phyloP scores from a whole-genome alignment of 2,113 vertebrate species.

The Tachuris rubrigastra region DNA sequence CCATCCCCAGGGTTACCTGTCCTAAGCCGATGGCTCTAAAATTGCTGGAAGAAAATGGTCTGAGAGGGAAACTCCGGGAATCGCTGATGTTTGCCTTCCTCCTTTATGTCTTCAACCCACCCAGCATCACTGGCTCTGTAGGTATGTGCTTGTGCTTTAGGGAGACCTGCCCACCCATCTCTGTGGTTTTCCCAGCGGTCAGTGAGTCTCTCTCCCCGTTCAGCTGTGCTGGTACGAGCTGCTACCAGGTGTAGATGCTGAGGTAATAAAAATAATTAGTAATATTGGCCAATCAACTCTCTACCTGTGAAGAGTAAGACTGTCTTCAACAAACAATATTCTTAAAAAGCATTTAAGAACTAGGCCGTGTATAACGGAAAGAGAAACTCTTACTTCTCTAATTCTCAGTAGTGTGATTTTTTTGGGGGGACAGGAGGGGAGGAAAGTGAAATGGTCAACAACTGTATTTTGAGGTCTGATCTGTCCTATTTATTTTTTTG shows the following conservation, averaged over 20 bases:
- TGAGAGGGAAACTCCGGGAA: not conserved
- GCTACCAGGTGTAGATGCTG: too few relatives aligned
- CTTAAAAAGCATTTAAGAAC: not conserved
- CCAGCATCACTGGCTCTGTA: not conserved
- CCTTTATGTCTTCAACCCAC: not conserved
- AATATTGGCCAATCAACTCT: not conserved
- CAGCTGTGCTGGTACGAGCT: too few relatives aligned
- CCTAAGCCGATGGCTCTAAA: not conserved
- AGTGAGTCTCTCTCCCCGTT: too few relatives aligned
- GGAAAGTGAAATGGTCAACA: not conserved
- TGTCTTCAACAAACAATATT: not conserved
- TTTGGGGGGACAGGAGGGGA: accelerated
- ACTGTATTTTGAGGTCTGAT: not conserved
- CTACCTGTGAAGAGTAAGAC: not conserved
- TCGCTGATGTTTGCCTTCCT: not conserved
- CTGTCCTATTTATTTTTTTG: not conserved
- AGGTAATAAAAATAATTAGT: not conserved
- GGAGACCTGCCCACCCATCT: not conserved
- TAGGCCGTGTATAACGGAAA: not conserved
- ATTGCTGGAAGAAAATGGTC: not conserved
- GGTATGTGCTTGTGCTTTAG: not conserved
- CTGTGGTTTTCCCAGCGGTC: not conserved
- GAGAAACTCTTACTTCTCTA: not conserved
- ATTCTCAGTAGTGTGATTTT: not conserved
- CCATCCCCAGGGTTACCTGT: not conserved